These are phyloP conservation scores for Zoanthus sansibaricus DNA, from an alignment of 92 coral and sea anemone genomes.

Conservation along the genomic window DNA sequence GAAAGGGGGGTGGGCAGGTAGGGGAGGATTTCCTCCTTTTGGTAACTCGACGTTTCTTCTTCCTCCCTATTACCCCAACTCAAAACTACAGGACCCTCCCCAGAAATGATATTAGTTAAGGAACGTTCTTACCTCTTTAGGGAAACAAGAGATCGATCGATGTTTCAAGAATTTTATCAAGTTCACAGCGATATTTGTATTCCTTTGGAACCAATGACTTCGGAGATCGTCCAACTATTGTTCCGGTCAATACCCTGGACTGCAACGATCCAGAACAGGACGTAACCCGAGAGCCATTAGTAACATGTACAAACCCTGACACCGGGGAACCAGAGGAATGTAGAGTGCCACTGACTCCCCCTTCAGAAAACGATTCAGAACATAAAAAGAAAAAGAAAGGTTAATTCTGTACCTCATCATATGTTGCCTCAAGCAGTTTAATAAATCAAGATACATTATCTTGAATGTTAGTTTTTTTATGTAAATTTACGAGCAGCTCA, in stretches of 20 bases:
- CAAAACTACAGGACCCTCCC: neutral
- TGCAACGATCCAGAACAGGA: neutral
- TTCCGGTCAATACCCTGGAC: slow-evolving; percentile 7
- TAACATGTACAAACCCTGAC: neutral
- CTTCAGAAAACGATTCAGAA: neutral
- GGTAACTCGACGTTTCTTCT: neutral
- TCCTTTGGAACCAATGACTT: slow-evolving; percentile 34
- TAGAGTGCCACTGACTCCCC: neutral
- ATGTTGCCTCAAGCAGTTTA: no score
- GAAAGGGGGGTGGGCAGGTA: no score
- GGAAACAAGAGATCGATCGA: neutral
- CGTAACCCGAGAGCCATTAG: neutral
- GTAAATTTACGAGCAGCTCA: no score
- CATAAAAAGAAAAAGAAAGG: neutral
- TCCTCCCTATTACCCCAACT: neutral
- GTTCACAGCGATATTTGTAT: neutral
- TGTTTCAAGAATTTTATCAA: slow-evolving; percentile 1
- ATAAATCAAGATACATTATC: no score
- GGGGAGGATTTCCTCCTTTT: no score
- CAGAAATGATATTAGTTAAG: neutral
- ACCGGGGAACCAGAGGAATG: slow-evolving; percentile 4
- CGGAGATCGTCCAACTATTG: slow-evolving; percentile 3
- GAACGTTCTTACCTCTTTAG: neutral
- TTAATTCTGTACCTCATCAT: no score
- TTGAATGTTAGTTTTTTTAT: no score